Evolutionary conservation across 2,113 vertebrate genomes (phyloP).

Genomic region (Choloepus hoffmanni): DNA sequence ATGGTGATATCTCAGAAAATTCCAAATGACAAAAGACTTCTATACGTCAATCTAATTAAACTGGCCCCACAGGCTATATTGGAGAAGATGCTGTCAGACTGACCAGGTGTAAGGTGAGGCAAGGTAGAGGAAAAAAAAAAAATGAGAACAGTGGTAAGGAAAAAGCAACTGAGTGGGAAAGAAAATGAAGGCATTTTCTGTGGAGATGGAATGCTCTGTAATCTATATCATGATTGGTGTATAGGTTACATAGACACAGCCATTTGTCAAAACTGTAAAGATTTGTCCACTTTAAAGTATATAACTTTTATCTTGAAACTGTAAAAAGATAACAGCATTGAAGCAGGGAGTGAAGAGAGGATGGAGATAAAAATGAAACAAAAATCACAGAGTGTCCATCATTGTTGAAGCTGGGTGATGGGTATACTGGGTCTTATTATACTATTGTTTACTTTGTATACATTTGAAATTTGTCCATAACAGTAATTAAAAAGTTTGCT

Average conservation of each 20-base stretch:
- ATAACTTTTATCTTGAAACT: slow-evolving; percentile 14
- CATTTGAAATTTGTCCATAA: slow-evolving; percentile 52
- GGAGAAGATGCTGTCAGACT: background rate
- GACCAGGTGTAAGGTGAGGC: background rate
- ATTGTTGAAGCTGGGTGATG: background rate
- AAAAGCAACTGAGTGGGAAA: background rate
- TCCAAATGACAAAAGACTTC: slow-evolving; percentile 64
- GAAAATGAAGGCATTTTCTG: slow-evolving; percentile 42
- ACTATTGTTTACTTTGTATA: slow-evolving; percentile 17
- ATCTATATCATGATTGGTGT: background rate
- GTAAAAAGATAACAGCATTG: background rate
- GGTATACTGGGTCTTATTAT: background rate
- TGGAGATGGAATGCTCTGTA: background rate
- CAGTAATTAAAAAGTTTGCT: background rate
- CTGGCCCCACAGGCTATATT: background rate
- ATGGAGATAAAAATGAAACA: slow-evolving; percentile 60
- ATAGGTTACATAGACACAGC: background rate
- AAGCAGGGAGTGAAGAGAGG: background rate
- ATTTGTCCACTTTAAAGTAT: slow-evolving; percentile 18
- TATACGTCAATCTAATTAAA: slow-evolving; percentile 42
- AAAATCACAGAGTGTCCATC: background rate
- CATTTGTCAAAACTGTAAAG: slow-evolving; percentile 19
- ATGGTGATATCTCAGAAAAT: slow-evolving; percentile 32
- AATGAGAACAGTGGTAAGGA: slow-evolving; percentile 7
- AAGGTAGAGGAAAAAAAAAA: background rate